phyloP scores from a whole-genome alignment of 2,888 invertebrate species.

The Nomada flava region DNA sequence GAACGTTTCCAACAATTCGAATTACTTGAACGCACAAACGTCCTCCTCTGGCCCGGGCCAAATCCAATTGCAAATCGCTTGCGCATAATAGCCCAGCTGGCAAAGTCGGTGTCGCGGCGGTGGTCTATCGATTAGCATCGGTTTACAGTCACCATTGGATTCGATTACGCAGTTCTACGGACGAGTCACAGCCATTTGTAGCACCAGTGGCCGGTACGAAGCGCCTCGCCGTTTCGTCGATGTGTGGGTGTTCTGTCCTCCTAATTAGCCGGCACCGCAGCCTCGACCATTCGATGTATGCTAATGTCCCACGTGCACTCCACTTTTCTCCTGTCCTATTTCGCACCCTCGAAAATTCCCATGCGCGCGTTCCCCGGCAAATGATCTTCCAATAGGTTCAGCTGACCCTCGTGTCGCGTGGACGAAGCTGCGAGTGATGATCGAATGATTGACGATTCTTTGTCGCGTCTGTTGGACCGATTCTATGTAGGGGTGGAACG shows the following conservation, averaged over 20 bases:
- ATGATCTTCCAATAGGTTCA: conserved; percentile 8
- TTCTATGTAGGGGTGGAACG: background rate
- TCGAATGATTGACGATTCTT: background rate
- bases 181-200: conserved; percentile 17
- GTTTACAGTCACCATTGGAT: conserved; percentile 70
- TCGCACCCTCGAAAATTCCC: conserved; percentile 22
- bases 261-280: conserved; percentile 56
- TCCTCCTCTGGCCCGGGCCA: conserved; percentile 6
- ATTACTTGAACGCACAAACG: background rate
- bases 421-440: conserved; percentile 1
- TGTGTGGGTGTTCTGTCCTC: conserved; percentile 15
- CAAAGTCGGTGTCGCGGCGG: conserved; percentile 50
- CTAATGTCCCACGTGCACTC: conserved; percentile 44
- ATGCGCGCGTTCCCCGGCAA: background rate
- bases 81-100: conserved; percentile 60
- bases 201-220: background rate
- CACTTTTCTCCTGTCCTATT: conserved; percentile 49
- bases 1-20: background rate
- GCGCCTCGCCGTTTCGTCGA: conserved; percentile 1
- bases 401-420: background rate
- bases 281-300: conserved; percentile 37
- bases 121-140: conserved; percentile 71
- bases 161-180: conserved; percentile 62
- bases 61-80: conserved; percentile 70
- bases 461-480: too few relatives aligned